Evolutionary conservation across 2,797 vertebrate species (phyloP), one percentile per base, ranked within the genome.

Genomic region (Phalloptychus januarius): DNA sequence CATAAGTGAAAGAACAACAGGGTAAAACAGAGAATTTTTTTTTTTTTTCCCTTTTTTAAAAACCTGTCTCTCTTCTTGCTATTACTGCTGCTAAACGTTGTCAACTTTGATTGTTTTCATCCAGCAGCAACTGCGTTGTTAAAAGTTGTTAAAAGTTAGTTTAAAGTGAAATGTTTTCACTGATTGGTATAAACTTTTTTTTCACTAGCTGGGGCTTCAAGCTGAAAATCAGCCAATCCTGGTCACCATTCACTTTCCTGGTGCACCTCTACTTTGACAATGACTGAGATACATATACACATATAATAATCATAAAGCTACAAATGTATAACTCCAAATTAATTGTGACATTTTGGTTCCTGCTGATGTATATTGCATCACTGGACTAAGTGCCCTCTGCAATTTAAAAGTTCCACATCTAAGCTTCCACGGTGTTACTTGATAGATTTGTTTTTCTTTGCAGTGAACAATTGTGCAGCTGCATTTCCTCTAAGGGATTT

Each of bases 381-480:
- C 8, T 12, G 7, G 20, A n/a, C 36, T 74, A 77, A 81, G 40
- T 77, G 52, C 7, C 42, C 54, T 36, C 38, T 56, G 4, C 71
- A 85, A n/a, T 58, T 42, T 12, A 42, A 80, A 63, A 52, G 65
- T 23, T 54, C 13, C 11, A 44, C 28, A 44, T 72, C 11, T 72
- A 65, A 61, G 1, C 75, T 18, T 72, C 1, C 70, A 38, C 36
- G 58, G 11, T 0, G 5, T 50, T 74, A n/a, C 25, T 12, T 11
- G 6, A 18, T 15, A 48, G 12, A 52, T 38, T 40, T 25, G 40
- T 52, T 28, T 71, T 67, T 45, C 23, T 75, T 36, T 33, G 20
- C 33, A 70, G 20, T 31, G 45, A 77, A 25, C 18, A 46, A 31
- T 2, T 33, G 13, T 44, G 44, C 42, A 48, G 63, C 74, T 54